Conservation (phyloP, 1,140 invertebrate genomes). For the Himalopsyche phryganea region DNA sequence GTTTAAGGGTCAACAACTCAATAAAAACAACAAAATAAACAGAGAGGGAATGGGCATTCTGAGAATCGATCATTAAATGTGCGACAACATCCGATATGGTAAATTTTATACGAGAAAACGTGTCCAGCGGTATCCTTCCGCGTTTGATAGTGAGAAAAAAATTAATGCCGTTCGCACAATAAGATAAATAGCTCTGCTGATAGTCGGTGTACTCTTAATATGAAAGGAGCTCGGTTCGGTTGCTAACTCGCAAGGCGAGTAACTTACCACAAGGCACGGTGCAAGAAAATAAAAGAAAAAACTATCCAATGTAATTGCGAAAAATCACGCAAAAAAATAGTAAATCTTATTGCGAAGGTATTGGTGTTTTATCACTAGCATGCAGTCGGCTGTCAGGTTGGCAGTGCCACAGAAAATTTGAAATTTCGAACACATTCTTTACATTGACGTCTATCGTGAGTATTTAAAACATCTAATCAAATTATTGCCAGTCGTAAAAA, state of each 20-base stretch:
- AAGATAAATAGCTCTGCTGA: conserved; percentile 21
- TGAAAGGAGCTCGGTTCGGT: not conserved
- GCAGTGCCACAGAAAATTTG: not conserved
- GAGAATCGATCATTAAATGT: not conserved
- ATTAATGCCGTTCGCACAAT: conserved; percentile 6
- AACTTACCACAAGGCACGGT: not conserved
- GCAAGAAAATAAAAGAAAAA: not conserved
- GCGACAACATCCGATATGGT: not conserved
- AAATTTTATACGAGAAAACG: not conserved
- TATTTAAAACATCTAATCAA: too few relatives aligned
- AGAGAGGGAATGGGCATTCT: too few relatives aligned
- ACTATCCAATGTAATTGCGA: not conserved
- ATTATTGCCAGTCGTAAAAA: too few relatives aligned
- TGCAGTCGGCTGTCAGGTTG: too few relatives aligned
- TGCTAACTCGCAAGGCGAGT: not conserved
- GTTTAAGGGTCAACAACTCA: too few relatives aligned
- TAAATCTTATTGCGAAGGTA: too few relatives aligned
- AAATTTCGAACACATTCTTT: too few relatives aligned
- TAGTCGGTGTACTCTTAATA: conserved; percentile 1
- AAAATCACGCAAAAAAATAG: not conserved
- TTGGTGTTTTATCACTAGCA: too few relatives aligned
- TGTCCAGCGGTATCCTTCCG: conserved; percentile 18
- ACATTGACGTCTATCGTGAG: not conserved
- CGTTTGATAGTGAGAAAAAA: conserved; percentile 11
- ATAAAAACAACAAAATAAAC: too few relatives aligned